Percentiles rank a stretch among this genome's conserved stretches.
Conservation (phyloP, 2,113 vertebrate species). For the Mus musculus region GRCm39 chr4:53487001-53487500, state of each 20-base stretch:
- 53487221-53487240: not conserved
- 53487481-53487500: not conserved
- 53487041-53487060: not conserved
- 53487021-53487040: not conserved
- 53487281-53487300: not conserved
- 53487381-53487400: slow-evolving; percentile 3
- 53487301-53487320: not conserved
- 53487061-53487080: not conserved
- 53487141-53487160: not conserved
- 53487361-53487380: slow-evolving; percentile 13
- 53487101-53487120: not conserved
- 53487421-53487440: slow-evolving; percentile 24
- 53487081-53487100: not conserved
- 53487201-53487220: slow-evolving; percentile 24
- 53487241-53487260: slow-evolving; percentile 44
- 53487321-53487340: slow-evolving; percentile 16
- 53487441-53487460: not conserved
- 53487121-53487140: not conserved
- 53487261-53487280: not conserved
- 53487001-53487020: not conserved
- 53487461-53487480: not conserved
- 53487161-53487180: not conserved
- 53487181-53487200: not conserved
- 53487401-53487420: not conserved
- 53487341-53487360: not conserved